Evolutionary conservation across 2,888 invertebrate species (phyloP).

Genomic region (Lepeophtheirus nordmannii): DNA sequence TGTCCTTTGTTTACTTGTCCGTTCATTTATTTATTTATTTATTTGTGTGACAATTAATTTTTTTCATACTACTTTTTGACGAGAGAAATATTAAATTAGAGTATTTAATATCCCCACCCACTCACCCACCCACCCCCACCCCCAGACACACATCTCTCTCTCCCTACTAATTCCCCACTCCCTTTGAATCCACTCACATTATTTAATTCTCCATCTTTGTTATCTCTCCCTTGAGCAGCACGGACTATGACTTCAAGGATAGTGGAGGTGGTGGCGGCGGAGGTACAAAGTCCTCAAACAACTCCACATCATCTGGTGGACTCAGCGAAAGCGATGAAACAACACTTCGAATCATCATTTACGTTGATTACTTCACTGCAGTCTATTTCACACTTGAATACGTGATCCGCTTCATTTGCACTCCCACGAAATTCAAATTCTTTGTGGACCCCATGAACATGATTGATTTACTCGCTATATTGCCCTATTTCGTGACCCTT

Average conservation of each 20-base stretch:
- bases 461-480: constrained; percentile 19
- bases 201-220: not conserved
- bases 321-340: not conserved
- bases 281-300: not conserved
- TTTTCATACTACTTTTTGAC: no score
- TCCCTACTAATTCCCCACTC: no score
- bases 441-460: constrained; percentile 20
- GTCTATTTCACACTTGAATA: constrained; percentile 23
- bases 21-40: no score
- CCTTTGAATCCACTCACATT: no score
- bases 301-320: not conserved
- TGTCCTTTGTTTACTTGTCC: no score
- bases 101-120: no score
- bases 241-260: not conserved
- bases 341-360: constrained; percentile 10
- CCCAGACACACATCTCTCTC: no score
- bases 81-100: no score
- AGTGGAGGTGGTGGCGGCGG: not conserved
- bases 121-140: no score
- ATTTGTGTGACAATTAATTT: no score
- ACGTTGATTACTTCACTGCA: constrained; percentile 19
- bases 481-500: constrained; percentile 16
- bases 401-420: constrained; percentile 16
- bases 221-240: not conserved
- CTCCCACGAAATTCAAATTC: constrained; percentile 11